Conservation (phyloP, 2,888 invertebrate species). For the Ophonus ardosiacus region DNA sequence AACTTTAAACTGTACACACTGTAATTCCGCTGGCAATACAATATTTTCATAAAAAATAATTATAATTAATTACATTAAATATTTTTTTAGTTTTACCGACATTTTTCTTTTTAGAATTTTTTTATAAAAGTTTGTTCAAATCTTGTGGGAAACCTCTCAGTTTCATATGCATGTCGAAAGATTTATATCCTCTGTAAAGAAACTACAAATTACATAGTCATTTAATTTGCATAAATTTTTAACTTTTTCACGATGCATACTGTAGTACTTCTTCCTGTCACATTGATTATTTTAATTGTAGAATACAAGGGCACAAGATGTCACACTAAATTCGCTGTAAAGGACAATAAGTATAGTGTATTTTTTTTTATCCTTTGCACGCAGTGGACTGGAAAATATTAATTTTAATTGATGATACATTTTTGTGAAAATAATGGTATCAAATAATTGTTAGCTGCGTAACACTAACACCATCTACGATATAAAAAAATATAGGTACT, state of each 20-base stretch:
- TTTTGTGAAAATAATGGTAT: too few species aligned
- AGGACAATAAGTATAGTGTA: not conserved
- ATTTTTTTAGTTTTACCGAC: too few species aligned
- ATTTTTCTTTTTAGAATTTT: not conserved
- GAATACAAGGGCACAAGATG: not conserved
- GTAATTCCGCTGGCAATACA: too few species aligned
- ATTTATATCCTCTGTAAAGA: not conserved
- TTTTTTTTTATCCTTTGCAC: too few species aligned
- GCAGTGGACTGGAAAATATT: too few species aligned
- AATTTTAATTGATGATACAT: too few species aligned
- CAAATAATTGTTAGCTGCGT: too few species aligned
- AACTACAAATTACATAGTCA: not conserved
- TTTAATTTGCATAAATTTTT: not conserved
- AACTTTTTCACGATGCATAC: not conserved
- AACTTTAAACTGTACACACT: too few species aligned
- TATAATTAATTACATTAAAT: too few species aligned
- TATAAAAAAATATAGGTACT: not conserved
- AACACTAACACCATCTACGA: too few species aligned
- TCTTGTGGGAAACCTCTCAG: not conserved
- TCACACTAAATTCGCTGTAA: not conserved
- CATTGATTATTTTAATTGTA: not conserved
- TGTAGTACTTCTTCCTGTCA: not conserved
- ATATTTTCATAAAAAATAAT: too few species aligned
- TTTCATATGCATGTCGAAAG: not conserved
- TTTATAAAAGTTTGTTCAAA: not conserved